Evolutionary conservation across 2,113 vertebrate species (phyloP).

Genomic region (Thalassarche chlororhynchos): DNA sequence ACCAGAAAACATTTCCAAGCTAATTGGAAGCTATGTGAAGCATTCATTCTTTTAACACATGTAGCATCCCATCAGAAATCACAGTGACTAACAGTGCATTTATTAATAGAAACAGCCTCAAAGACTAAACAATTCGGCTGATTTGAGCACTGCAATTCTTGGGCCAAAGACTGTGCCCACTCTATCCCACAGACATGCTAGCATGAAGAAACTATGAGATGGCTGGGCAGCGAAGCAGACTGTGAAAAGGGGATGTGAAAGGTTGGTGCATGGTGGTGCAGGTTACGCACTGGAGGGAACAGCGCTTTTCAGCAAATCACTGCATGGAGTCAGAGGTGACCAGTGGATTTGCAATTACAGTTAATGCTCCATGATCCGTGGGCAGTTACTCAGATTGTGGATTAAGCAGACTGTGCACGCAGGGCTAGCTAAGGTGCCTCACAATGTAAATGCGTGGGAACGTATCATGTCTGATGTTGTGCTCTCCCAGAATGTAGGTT

Average conservation of each 20-base stretch:
- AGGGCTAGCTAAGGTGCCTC: background rate
- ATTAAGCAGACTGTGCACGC: accelerated
- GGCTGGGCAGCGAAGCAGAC: background rate
- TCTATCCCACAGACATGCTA: background rate
- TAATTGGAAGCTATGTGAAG: background rate
- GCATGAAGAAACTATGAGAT: background rate
- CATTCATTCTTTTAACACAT: background rate
- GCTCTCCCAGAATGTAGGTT: background rate
- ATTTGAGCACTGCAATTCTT: background rate
- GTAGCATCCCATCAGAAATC: background rate
- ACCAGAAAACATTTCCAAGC: conserved; percentile 38
- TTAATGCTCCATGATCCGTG: background rate
- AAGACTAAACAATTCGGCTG: background rate
- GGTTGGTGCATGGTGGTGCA: background rate
- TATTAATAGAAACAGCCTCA: background rate
- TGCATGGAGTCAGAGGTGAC: background rate
- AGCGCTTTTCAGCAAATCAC: background rate
- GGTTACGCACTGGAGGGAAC: background rate
- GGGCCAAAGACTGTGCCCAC: background rate
- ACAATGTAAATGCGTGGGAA: background rate
- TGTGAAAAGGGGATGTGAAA: background rate
- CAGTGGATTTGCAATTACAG: background rate
- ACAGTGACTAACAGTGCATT: background rate
- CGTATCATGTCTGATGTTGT: background rate
- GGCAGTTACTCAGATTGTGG: background rate